Evolutionary conservation across 1,140 invertebrate genomes (phyloP).

Genomic region (Cotesia chilonis): DNA sequence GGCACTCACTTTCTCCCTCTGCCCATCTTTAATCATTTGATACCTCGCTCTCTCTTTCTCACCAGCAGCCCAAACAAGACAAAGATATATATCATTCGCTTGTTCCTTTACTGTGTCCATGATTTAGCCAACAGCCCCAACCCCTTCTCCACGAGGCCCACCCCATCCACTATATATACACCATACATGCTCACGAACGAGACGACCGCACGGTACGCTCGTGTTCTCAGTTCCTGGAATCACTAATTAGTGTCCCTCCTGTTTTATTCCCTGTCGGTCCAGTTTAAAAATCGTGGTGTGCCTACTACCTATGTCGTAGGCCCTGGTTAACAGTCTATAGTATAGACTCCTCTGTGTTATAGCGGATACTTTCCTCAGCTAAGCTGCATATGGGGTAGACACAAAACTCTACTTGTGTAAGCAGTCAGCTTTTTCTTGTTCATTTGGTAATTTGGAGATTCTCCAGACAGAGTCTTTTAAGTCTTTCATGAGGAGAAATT

Average conservation of each 20-base stretch:
- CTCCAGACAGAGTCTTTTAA: neutral
- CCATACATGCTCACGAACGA: constrained; percentile 36
- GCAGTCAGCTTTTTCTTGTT: neutral
- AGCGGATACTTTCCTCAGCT: too few species aligned
- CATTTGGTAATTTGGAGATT: neutral
- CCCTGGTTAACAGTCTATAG: too few species aligned
- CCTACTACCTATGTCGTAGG: neutral
- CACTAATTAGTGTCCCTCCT: constrained; percentile 60
- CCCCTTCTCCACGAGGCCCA: neutral
- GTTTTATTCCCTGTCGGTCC: constrained; percentile 55
- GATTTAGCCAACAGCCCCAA: neutral
- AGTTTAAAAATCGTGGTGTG: constrained; percentile 54
- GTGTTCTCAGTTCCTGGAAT: constrained; percentile 59
- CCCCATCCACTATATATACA: neutral
- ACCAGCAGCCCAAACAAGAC: too few species aligned
- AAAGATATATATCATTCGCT: neutral
- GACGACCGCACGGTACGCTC: constrained; percentile 47
- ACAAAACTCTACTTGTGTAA: neutral
- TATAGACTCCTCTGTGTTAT: too few species aligned
- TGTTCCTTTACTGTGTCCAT: neutral
- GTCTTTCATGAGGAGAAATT: constrained; percentile 15
- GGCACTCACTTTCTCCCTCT: neutral
- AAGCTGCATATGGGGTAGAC: too few species aligned
- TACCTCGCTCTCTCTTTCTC: neutral
- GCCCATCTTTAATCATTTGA: constrained; percentile 14